These are phyloP conservation scores for Champsocephalus gunnari DNA, from an alignment of 2,797 vertebrate species.

Conservation along the genomic window DNA sequence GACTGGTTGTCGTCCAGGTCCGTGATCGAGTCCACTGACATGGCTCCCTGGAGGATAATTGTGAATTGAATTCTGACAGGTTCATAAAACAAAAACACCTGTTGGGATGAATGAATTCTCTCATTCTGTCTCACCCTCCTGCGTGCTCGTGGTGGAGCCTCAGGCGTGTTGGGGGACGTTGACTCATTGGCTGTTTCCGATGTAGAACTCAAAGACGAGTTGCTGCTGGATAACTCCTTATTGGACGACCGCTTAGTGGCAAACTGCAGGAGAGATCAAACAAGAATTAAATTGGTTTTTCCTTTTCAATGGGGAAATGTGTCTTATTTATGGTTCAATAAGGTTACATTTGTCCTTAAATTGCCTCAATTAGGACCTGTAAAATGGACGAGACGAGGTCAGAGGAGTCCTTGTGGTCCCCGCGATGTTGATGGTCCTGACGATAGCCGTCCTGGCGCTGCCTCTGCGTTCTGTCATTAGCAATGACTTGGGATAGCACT, in stretches of 20 bases:
- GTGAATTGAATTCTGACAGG: neutral
- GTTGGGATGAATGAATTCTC: neutral
- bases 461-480: conserved; percentile 92
- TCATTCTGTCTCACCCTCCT: conserved; percentile 87
- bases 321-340: neutral
- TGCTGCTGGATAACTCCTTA: conserved; percentile 96
- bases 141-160: conserved; percentile 89
- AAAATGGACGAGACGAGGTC: conserved; percentile 93
- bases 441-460: conserved; percentile 89
- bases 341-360: neutral
- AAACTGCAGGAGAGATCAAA: conserved; percentile 77
- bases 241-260: conserved; percentile 90
- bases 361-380: conserved; percentile 58
- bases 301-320: neutral
- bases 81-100: neutral
- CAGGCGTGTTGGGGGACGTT: conserved; percentile 92
- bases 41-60: conserved; percentile 87
- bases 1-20: conserved; percentile 97
- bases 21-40: conserved; percentile 97
- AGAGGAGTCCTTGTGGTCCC: conserved; percentile 91
- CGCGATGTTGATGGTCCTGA: conserved; percentile 82
- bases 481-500: conserved; percentile 93
- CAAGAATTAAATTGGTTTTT: neutral
- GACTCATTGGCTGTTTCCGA: conserved; percentile 95
- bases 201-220: conserved; percentile 96